Evolutionary conservation across 2,888 invertebrate species (phyloP).

Genomic region (Netelia virgata): DNA sequence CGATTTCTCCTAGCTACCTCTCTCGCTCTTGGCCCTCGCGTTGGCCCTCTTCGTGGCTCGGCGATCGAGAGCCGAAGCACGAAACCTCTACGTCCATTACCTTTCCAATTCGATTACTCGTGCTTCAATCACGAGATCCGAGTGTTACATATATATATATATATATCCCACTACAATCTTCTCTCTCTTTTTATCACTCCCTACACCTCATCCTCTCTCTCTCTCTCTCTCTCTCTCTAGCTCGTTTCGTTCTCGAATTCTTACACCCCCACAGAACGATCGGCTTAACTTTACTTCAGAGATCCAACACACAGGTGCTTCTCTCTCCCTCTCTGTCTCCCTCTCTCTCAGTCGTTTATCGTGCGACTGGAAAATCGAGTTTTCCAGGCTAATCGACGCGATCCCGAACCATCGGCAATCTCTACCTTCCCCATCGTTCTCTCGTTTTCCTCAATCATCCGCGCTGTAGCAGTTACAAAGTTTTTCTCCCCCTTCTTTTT

Average conservation of each 20-base stretch:
- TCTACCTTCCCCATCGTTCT: slow-evolving; percentile 3
- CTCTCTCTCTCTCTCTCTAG: slow-evolving; percentile 29
- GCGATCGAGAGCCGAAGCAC: slow-evolving; percentile 63
- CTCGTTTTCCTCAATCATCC: slow-evolving; percentile 2
- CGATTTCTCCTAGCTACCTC: slow-evolving; percentile 47
- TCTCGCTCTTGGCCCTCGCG: slow-evolving; percentile 50
- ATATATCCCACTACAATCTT: slow-evolving; percentile 14
- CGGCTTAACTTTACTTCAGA: slow-evolving; percentile 57
- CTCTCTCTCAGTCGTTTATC: slow-evolving; percentile 58
- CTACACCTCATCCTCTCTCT: slow-evolving; percentile 10
- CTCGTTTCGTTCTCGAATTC: slow-evolving; percentile 7
- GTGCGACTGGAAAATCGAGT: slow-evolving; percentile 63
- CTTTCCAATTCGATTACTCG: slow-evolving; percentile 73
- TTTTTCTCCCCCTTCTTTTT: background rate
- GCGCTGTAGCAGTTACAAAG: background rate
- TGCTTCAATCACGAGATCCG: slow-evolving; percentile 70
- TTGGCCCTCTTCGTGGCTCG: slow-evolving; percentile 61
- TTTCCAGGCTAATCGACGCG: slow-evolving; percentile 54
- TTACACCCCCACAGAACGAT: slow-evolving; percentile 43
- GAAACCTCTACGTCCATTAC: slow-evolving; percentile 72
- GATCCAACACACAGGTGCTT: slow-evolving; percentile 38
- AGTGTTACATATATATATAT: slow-evolving; percentile 27
- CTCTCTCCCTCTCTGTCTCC: slow-evolving; percentile 62
- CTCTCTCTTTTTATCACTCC: slow-evolving; percentile 42
- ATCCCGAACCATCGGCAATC: slow-evolving; percentile 25